Evolutionary conservation across 2,797 vertebrate genomes (phyloP), one percentile per base, ranked within the genome.

Genomic region (Enteromius anoplus): DNA sequence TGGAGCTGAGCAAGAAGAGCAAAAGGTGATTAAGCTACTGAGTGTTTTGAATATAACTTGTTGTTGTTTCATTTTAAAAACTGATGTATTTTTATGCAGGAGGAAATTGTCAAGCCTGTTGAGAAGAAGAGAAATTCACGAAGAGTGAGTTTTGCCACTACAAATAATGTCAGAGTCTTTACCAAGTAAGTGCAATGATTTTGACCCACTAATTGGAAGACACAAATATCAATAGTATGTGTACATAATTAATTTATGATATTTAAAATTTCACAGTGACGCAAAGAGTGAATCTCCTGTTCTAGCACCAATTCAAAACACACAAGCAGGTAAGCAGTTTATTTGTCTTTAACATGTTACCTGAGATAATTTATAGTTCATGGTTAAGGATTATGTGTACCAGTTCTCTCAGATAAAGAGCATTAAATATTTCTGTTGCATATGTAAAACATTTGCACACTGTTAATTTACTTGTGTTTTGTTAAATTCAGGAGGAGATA

Each of bases 141-240:
- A 85, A 92, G 95, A 93, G 95, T 95, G 88, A 96, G 95, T 87
- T 96, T 96, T 91, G 94, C 95, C 1, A 86, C 92, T 32, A 93
- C 93, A 32, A 92, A 93, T 23, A 90, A 95, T 79, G 90, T 95
- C 78, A 90, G 92, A 1, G 87, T 95, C n/a, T 94, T 95, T 89
- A 86, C 93, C 77, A 93, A 93, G 95, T 92, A 87, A 88, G 89
- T 93, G 40, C 1, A 76, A 65, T 47, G 19, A 64, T 26, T 17
- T 53, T 0, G 23, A 5, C 7, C 51, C 9, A 5, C 34, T 81
- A 1, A 51, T 8, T 65, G 9, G 1, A n/a, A 12, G n/a, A 40
- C 45, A 11, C 0, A 68, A 42, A 26, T 19, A 69, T 40, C 40
- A 83, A 19, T 51, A 68, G 87, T 70, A 2, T 42, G 2, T 0